These are phyloP conservation scores for Chromobotia macracanthus DNA, from an alignment of 2,797 vertebrate species.

Conservation along the genomic window DNA sequence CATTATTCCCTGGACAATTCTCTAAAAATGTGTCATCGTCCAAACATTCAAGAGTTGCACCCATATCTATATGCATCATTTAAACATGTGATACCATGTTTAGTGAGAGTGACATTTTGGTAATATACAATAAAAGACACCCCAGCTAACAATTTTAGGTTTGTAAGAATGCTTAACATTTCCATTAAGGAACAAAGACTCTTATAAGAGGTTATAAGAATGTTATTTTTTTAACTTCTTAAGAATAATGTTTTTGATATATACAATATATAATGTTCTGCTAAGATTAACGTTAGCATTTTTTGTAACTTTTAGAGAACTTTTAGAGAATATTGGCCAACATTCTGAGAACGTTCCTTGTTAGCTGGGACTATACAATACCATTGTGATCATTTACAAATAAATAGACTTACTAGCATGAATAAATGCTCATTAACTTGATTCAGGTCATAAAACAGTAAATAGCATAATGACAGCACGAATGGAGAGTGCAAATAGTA, in stretches of 20 bases:
- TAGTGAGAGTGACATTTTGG: no score
- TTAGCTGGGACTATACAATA: not conserved
- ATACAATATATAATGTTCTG: no score
- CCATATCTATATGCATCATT: not conserved
- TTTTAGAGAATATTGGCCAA: no score
- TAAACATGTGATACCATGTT: not conserved
- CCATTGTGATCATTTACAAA: conserved; percentile 8
- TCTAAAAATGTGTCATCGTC: not conserved
- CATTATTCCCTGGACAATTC: not conserved
- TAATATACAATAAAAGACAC: not conserved
- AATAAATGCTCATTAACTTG: not conserved
- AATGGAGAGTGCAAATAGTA: not conserved
- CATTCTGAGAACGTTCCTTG: no score
- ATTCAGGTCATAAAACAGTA: not conserved
- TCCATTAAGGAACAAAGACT: no score
- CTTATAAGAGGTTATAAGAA: no score
- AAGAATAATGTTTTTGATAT: no score
- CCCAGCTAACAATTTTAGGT: no score
- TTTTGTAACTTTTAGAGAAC: no score
- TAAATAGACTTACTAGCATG: not conserved
- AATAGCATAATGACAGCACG: not conserved
- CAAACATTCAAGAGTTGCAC: not conserved
- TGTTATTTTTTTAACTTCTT: no score
- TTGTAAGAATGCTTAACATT: no score
- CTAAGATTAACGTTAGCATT: no score